Percentiles rank a stretch among this genome's conserved stretches.
phyloP scores from a whole-genome alignment of 2,797 vertebrate species.

The Eurystomus glaucurus region DNA sequence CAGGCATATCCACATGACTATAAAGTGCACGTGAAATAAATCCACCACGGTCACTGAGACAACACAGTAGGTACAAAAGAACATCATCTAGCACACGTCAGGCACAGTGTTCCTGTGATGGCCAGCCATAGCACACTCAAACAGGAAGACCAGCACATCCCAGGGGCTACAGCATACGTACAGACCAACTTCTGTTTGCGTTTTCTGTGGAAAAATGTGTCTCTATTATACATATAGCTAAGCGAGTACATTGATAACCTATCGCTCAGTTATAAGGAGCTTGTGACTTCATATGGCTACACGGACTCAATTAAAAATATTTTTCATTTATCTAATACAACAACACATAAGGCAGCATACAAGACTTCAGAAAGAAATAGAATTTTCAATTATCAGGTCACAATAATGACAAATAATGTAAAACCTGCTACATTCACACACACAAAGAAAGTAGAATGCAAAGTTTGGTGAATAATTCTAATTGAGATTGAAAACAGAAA shows the following conservation, averaged over 20 bases:
- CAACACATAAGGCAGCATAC: neutral
- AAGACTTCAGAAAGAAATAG: neutral
- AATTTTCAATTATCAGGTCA: neutral
- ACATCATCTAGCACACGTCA: neutral
- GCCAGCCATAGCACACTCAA: fast-evolving
- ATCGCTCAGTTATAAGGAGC: neutral
- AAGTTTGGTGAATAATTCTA: neutral
- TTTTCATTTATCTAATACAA: neutral
- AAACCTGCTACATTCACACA: neutral
- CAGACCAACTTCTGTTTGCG: neutral
- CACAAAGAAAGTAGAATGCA: neutral
- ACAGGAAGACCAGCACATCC: neutral
- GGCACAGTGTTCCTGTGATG: neutral
- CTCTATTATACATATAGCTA: neutral
- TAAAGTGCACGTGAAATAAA: neutral
- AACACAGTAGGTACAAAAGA: neutral
- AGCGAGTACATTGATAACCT: fast-evolving
- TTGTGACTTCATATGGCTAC: neutral
- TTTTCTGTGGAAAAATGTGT: neutral
- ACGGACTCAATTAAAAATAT: neutral
- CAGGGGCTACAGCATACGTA: neutral
- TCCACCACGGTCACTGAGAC: fast-evolving
- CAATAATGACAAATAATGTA: neutral
- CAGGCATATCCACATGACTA: neutral
- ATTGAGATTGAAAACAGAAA: neutral